Evolutionary conservation across 2,797 vertebrate species (phyloP), one percentile per base, ranked within the genome.

Genomic region (Phalloptychus januarius): DNA sequence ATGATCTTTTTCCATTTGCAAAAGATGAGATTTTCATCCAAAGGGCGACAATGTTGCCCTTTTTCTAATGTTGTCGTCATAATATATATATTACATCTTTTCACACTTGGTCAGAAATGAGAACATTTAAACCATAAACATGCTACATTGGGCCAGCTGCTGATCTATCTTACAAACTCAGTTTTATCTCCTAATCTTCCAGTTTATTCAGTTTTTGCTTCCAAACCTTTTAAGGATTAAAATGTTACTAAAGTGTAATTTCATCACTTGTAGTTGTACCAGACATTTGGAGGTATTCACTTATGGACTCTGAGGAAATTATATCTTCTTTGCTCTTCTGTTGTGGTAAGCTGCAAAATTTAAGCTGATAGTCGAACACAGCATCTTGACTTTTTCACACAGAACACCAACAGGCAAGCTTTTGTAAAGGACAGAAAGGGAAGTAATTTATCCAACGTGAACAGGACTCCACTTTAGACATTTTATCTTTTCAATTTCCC

Each of bases 221-320:
- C 33, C 31, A 44, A 84, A 79, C 85, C 85, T 88, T 90, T 91
- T 85, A 88, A 85, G 42, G 89, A 86, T 89, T 87, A 85, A 54
- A 79, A 11, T 31, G 20, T 40, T 15, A 85, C 82, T 80, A 83
- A 83, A 83, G 48, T 78, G 23, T 87, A 42, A 77, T 61, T 54
- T 13, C 38, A 33, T 75, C 72, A 15, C 25, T 1, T 2, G 31
- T 31, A 1, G 7, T 38, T 63, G 50, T 44, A 7, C 46, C 15
- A 63, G 25, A 72, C 58, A 38, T 71, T 15, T 65, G 33, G 0
- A 75, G 18, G 46, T 45, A 50, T 67, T 72, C 36, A 38, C 7
- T 48, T 72, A 67, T 56, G 63, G 54, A 74, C 45, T 42, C 56
- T 4, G 36, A 45, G 23, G 52, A 46, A 76, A 78, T 74, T 44